These are phyloP conservation scores for Drosophila aff. DNA, from an alignment of 1,140 invertebrate species.

Conservation along the genomic window DNA sequence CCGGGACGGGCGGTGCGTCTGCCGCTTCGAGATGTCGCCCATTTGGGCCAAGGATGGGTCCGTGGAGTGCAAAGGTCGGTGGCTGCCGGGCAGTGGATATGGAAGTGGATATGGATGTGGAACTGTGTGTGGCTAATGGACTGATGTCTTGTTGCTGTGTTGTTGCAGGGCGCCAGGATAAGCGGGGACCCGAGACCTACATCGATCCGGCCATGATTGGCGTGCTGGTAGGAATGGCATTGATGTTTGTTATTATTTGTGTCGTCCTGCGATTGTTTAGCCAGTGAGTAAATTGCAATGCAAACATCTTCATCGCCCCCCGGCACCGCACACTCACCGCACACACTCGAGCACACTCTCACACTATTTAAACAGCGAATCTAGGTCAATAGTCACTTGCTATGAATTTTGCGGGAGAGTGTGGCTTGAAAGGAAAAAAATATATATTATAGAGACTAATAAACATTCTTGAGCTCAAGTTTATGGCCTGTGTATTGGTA, in stretches of 20 bases:
- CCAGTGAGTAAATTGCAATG: constrained; percentile 89
- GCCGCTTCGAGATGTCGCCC: constrained; percentile 91
- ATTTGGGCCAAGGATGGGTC: constrained; percentile 88
- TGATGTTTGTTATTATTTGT: constrained; percentile 98
- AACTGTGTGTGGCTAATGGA: constrained; percentile 36
- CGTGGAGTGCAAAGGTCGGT: constrained; percentile 90
- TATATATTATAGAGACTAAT: not conserved
- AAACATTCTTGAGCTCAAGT: not conserved
- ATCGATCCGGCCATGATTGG: constrained; percentile 96
- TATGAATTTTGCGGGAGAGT: not conserved
- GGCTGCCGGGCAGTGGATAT: constrained; percentile 6
- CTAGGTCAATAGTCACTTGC: constrained; percentile 25
- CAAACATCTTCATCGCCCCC: constrained; percentile 63
- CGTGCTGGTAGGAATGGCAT: constrained; percentile 94
- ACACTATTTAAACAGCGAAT: constrained; percentile 25
- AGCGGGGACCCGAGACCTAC: constrained; percentile 86
- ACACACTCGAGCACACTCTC: not conserved
- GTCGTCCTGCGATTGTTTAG: constrained; percentile 96
- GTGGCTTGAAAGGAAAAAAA: constrained; percentile 1
- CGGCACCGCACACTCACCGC: constrained; percentile 5
- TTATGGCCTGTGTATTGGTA: not conserved
- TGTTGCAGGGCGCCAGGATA: constrained; percentile 72
- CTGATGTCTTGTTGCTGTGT: constrained; percentile 42
- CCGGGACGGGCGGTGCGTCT: constrained; percentile 90
- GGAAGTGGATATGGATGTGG: not conserved